Base-by-base conservation (phyloP, 2,797 vertebrate genomes). In the Neostethus bicornis region DNA sequence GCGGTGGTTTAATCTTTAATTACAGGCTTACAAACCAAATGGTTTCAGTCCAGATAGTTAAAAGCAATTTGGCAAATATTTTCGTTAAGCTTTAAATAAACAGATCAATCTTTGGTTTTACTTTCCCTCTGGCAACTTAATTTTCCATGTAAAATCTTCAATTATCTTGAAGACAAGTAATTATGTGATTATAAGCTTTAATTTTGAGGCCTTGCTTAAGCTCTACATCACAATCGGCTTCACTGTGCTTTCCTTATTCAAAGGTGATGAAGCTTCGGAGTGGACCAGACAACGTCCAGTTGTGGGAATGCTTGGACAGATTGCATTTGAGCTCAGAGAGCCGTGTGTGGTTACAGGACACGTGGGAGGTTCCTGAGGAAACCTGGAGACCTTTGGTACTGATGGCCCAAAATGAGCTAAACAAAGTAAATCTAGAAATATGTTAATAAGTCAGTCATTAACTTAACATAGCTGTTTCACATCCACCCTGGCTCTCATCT, bases 221-320 rank as follows among this genome's bases (percentile, higher is more conserved):
- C 1, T 5, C 6, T 7, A 3, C 6, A 7, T 34, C 6, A 37
- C n/a, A 16, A n/a, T 37, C 2, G 37, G n/a, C n/a, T n/a, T n/a
- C n/a, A n/a, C n/a, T n/a, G n/a, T n/a, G 13, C 39, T 23, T 12
- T 39, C 46, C 5, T 11, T 24, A 7, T 51, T 3, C 3, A 6
- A n/a, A 72, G 55, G 29, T 59, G 65, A 28, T 73, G 28, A 55
- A 8, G 14, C 37, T 59, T 47, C 21, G 59, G 45, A 51, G 48
- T 16, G 1, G 47, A 48, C 42, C 31, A 31, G 35, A 42, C 24
- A 20, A 50, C 31, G 19, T 25, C 39, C 39, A 57, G 47, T 51
- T 60, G 47, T 12, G 39, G 50, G 21, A 31, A n/a, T 69, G 61
- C 37, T 43, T 68, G 14, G 42, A 54, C 28, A 28, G 26, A 26